Evolutionary conservation across 2,113 vertebrate species (phyloP).

Genomic region (Periophthalmus modestus): DNA sequence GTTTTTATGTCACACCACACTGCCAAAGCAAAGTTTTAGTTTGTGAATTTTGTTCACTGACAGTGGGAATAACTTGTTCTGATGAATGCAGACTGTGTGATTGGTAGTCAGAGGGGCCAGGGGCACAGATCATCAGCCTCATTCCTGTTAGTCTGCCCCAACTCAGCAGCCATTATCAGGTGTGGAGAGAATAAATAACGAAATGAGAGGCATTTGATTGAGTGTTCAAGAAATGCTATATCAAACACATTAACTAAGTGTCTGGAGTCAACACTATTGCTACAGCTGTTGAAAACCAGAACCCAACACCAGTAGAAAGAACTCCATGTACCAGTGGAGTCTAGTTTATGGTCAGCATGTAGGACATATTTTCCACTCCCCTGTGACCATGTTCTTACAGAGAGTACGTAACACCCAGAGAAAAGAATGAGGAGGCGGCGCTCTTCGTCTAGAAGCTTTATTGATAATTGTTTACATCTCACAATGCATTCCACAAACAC

Average conservation of each 20-base stretch:
- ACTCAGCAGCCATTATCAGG: neutral
- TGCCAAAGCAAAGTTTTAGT: no score
- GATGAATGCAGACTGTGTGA: no score
- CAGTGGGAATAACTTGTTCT: no score
- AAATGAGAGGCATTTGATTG: neutral
- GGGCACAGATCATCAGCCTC: no score
- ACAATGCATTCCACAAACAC: constrained; percentile 98
- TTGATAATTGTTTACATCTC: constrained; percentile 93
- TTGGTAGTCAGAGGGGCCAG: no score
- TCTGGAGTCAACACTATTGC: neutral
- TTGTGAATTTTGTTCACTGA: neutral
- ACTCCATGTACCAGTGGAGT: neutral
- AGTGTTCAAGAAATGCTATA: no score
- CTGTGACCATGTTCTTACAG: neutral
- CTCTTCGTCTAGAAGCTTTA: constrained; percentile 94
- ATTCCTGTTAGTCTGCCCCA: no score
- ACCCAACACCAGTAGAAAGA: neutral
- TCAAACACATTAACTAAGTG: neutral
- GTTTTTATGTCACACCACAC: no score
- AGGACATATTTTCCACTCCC: neutral
- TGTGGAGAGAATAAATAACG: neutral
- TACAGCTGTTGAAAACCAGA: neutral
- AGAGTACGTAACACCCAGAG: neutral
- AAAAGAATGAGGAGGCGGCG: constrained; percentile 25
- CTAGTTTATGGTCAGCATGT: neutral